Evolutionary conservation across 2,797 vertebrate genomes (phyloP), one percentile per base, ranked within the genome.

Genomic region (Eptatretus atami): DNA sequence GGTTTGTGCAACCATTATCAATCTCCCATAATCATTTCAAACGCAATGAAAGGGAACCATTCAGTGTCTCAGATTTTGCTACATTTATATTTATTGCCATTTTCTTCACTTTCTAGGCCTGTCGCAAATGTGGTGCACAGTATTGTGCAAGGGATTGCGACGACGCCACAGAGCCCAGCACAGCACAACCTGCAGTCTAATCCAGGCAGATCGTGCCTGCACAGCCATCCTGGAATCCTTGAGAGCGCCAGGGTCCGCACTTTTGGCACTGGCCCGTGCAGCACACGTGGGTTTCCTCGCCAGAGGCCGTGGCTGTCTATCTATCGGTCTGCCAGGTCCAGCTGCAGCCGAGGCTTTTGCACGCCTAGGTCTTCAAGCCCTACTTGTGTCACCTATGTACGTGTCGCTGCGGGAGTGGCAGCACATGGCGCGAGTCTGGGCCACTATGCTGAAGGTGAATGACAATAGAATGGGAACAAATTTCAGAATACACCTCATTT

Each of bases 71-170:
- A 44, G 31, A 44, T 44, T 44, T 44, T 44, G 31, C 31, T 44
- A 44, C 31, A 44, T 44, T 44, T 44, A 44, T 44, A 44, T 44
- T 44, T 4, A 44, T 44, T 44, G 31, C 31, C 0, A 86, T 87
- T 67, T 87, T 84, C 72, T 81, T 96, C 70, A 94, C 94, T 72
- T 96, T 83, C 74, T 92, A 94, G 72, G 87, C 90, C 0, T 96
- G 90, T 73, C 90, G 87, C 73, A 88, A 85, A 76, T 96, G 90
- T 77, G 86, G 88, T 73, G 93, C 87, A 1, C 90, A 87, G 72
- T 96, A 96, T 72, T 94, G 90, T 71, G 90, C 86, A 12, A 77
- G 90, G 67, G 82, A 84, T 72, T 94, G 88, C 82, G 88, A 64
- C 78, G 85, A 2, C 82, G 87, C 65, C 86, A 88, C 76, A 93